Evolutionary conservation across 2,113 vertebrate genomes (phyloP).

Genomic region (Emberiza fucata): DNA sequence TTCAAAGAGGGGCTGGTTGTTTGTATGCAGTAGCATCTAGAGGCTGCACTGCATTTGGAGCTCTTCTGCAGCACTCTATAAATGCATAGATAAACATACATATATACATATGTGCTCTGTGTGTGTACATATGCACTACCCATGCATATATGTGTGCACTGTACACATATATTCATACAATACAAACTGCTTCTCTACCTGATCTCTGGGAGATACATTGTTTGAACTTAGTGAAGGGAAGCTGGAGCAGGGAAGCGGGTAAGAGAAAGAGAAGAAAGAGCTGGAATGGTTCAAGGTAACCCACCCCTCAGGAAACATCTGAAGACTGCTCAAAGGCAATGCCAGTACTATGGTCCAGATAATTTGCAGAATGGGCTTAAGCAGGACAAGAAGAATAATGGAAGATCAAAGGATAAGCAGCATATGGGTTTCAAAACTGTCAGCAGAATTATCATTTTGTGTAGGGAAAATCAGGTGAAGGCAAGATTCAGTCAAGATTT

Average conservation of each 20-base stretch:
- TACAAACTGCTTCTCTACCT: neutral
- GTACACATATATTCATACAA: neutral
- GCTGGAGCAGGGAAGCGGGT: neutral
- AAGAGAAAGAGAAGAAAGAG: neutral
- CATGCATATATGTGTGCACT: neutral
- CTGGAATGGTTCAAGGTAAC: neutral
- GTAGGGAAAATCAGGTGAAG: neutral
- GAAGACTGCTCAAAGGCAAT: neutral
- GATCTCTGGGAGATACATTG: neutral
- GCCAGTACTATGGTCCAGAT: neutral
- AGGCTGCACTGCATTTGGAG: neutral
- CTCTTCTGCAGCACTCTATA: neutral
- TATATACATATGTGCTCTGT: neutral
- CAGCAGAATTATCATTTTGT: neutral
- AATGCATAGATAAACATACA: neutral
- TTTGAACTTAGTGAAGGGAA: neutral
- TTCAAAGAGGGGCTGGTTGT: neutral
- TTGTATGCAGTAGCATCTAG: neutral
- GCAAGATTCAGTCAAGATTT: neutral
- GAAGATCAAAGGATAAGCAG: neutral
- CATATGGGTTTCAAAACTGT: neutral
- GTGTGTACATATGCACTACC: accelerated
- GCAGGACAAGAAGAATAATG: neutral
- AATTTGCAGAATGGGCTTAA: neutral
- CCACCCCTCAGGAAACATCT: neutral